Evolutionary conservation across 64 coral and sea anemone genomes (phyloP).

Genomic region (Actinia equina): DNA sequence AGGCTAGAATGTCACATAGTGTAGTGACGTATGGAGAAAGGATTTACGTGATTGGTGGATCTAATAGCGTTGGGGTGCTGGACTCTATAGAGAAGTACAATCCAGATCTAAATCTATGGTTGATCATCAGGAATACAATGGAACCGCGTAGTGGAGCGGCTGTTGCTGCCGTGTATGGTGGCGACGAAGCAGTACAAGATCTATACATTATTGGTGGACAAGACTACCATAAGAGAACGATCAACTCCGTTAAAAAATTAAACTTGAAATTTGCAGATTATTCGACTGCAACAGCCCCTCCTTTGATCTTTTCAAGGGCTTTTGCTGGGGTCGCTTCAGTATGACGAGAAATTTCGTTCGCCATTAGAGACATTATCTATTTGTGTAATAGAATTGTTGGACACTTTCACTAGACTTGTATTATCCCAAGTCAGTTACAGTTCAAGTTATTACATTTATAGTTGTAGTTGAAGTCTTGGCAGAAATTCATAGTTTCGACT

Average conservation of each 20-base stretch:
- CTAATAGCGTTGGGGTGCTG: slow-evolving; percentile 67
- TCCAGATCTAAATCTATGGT: slow-evolving; percentile 85
- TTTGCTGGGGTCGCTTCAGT: slow-evolving; percentile 73
- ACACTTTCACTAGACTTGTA: neutral
- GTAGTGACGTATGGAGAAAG: slow-evolving; percentile 75
- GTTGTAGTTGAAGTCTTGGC: too few species aligned
- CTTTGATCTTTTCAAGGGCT: slow-evolving; percentile 58
- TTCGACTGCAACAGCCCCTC: slow-evolving; percentile 56
- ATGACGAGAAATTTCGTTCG: neutral
- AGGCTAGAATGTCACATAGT: slow-evolving; percentile 90
- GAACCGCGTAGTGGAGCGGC: slow-evolving; percentile 70
- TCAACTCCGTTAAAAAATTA: slow-evolving; percentile 76
- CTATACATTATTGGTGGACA: slow-evolving; percentile 93
- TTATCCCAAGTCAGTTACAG: neutral
- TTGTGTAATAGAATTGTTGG: neutral
- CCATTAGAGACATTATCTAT: neutral
- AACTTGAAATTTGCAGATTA: slow-evolving; percentile 94
- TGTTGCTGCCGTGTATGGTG: slow-evolving; percentile 59
- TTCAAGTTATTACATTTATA: neutral
- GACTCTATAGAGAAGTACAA: slow-evolving; percentile 95
- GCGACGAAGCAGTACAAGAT: slow-evolving; percentile 62
- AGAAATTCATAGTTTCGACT: too few species aligned
- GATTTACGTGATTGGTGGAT: slow-evolving; percentile 92
- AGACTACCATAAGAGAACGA: slow-evolving; percentile 68
- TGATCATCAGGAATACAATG: slow-evolving; percentile 87